phyloP scores from a whole-genome alignment of 2,797 vertebrate species.

The Diceros bicornis region DNA sequence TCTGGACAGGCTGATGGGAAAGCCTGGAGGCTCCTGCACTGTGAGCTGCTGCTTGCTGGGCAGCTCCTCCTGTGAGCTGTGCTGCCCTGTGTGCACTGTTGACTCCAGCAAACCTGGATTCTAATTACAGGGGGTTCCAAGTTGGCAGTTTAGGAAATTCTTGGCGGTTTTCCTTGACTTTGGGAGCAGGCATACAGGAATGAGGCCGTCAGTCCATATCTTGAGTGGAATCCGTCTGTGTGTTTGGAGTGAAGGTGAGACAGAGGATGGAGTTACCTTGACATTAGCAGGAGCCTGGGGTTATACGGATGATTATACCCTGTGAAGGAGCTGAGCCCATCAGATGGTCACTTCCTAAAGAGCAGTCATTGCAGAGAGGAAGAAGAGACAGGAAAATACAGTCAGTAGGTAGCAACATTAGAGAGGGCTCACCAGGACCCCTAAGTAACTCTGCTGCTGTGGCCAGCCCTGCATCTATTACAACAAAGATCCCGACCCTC shows the following conservation, averaged over 20 bases:
- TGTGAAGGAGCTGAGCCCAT: not conserved
- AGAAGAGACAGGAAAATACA: not conserved
- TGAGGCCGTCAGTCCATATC: not conserved
- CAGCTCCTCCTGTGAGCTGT: too few relatives aligned
- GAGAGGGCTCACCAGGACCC: not conserved
- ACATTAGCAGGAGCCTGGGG: not conserved
- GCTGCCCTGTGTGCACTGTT: too few relatives aligned
- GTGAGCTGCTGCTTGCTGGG: too few relatives aligned
- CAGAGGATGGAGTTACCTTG: not conserved
- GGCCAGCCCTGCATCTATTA: not conserved
- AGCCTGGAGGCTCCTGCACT: too few relatives aligned
- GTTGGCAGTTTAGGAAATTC: not conserved
- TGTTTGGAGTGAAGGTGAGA: not conserved
- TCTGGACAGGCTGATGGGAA: too few relatives aligned
- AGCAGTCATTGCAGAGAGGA: not conserved
- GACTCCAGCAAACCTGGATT: too few relatives aligned
- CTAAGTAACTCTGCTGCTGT: not conserved
- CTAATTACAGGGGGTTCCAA: too few relatives aligned
- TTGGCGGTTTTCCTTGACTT: too few relatives aligned
- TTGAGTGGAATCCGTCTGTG: not conserved
- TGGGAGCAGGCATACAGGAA: not conserved
- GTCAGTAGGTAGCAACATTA: not conserved
- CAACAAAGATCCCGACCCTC: not conserved
- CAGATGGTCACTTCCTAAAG: not conserved
- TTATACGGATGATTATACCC: not conserved